Evolutionary conservation across 2,113 vertebrate genomes (phyloP).

Genomic region (Rhea americana): DNA sequence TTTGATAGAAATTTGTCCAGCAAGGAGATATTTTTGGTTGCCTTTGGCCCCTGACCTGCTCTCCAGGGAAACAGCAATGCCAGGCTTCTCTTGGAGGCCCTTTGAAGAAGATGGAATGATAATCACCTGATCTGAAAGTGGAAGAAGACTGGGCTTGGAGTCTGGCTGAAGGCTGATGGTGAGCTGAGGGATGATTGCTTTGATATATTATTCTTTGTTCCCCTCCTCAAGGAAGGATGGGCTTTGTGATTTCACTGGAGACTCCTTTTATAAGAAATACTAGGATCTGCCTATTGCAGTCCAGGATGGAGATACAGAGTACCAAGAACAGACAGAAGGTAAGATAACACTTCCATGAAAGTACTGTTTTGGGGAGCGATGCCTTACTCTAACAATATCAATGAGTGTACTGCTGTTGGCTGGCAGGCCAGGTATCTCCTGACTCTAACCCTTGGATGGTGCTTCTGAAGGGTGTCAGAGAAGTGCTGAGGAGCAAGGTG

Average conservation of each 20-base stretch:
- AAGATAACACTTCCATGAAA: background rate
- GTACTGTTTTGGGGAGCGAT: background rate
- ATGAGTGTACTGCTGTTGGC: background rate
- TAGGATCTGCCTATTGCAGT: background rate
- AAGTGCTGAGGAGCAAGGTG: background rate
- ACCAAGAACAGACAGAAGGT: background rate
- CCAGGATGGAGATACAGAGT: background rate
- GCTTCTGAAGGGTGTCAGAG: background rate
- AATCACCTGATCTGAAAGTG: background rate
- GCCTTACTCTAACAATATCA: background rate
- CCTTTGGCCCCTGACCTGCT: background rate
- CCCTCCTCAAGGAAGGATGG: background rate
- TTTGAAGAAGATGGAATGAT: background rate
- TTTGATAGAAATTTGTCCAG: background rate
- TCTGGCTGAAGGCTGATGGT: background rate
- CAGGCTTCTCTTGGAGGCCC: background rate
- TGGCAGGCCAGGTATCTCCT: background rate
- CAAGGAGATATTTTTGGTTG: background rate
- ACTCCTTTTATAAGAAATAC: background rate
- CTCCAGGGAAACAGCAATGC: background rate
- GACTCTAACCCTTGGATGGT: background rate
- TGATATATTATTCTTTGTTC: background rate
- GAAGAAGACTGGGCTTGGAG: background rate
- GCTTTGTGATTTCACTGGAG: background rate
- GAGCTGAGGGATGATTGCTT: background rate